Base-by-base conservation (phyloP, 2,888 invertebrate species). In the Hydriomena furcata region DNA sequence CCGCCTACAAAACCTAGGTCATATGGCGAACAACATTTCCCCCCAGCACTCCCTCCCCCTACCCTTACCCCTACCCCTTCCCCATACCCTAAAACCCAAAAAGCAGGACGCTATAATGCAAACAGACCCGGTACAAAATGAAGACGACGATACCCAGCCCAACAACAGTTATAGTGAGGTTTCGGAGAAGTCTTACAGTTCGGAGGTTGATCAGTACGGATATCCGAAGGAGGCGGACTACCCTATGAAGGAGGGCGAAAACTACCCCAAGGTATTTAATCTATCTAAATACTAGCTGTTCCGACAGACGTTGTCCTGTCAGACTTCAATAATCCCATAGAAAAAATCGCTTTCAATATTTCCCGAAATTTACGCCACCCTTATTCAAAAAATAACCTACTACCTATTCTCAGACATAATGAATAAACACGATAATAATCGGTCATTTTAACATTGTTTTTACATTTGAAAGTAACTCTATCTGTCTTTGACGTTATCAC, bases 61-160 rank as follows among this genome's bases (percentile, higher is more conserved):
- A n/a, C 45, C 1, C 34, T 5, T 1, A 49, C 54, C 13, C 35
- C 41, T 27, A 1, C 45, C 45, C 1, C 34, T 5, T 1, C 51
- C 54, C 13, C 35, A 42, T 27, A 1, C 45, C 37, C 0, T 46
- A 0, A 88, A 82, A 48, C 84, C 88, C 0, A 77, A 79, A 17
- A 91, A 89, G 25, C 90, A 90, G 27, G 91, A 91, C 49, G 91
- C 91, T 0, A 70, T 84, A 36, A 91, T 91, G 85, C 91, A 91
- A 55, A 91, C 91, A 0, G 91, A 91, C 50, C 89, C 91, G 0
- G 73, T 84, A 0, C 72, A 70, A 0, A 77, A 76, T 0, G 85
- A 84, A 1, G 89, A 84, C 2, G 86, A 85, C 1, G 81, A 83
- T 1, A 70, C 75, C 0, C 76, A 78, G 40, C 75, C 78, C 0